These are phyloP conservation scores for Plebejus anna DNA, from an alignment of 2,888 invertebrate genomes.

Conservation along the genomic window DNA sequence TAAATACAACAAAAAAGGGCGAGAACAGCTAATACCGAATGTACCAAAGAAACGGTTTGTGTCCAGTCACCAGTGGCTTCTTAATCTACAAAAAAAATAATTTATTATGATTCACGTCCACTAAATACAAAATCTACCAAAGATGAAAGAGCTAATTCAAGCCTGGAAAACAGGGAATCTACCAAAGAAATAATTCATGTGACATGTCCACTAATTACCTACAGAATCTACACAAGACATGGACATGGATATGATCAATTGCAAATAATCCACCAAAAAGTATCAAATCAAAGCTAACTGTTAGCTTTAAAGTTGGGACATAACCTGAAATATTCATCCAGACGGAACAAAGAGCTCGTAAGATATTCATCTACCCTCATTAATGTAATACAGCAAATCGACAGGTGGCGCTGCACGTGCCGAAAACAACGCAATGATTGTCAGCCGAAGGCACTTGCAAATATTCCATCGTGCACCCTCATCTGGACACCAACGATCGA, in stretches of 20 bases:
- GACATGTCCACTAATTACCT: no score
- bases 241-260: not conserved
- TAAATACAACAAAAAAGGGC: not conserved
- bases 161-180: not conserved
- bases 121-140: not conserved
- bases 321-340: not conserved
- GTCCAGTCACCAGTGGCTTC: not conserved
- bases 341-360: not conserved
- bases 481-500: slow-evolving; percentile 25
- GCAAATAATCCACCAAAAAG: not conserved
- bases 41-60: not conserved
- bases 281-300: not conserved
- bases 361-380: slow-evolving; percentile 41
- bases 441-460: slow-evolving; percentile 59
- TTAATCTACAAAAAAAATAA: not conserved
- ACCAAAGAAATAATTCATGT: not conserved
- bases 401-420: slow-evolving; percentile 78
- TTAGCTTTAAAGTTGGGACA: not conserved
- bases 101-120: not conserved
- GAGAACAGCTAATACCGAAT: not conserved
- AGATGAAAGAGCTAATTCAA: not conserved
- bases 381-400: slow-evolving; percentile 51
- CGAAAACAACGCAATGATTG: slow-evolving; percentile 77
- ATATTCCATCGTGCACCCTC: slow-evolving; percentile 45
- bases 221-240: no score